Percentiles rank a stretch among this genome's conserved stretches.
Evolutionary conservation across 1,140 invertebrate species (phyloP).

Genomic region (Centruroides vittatus): DNA sequence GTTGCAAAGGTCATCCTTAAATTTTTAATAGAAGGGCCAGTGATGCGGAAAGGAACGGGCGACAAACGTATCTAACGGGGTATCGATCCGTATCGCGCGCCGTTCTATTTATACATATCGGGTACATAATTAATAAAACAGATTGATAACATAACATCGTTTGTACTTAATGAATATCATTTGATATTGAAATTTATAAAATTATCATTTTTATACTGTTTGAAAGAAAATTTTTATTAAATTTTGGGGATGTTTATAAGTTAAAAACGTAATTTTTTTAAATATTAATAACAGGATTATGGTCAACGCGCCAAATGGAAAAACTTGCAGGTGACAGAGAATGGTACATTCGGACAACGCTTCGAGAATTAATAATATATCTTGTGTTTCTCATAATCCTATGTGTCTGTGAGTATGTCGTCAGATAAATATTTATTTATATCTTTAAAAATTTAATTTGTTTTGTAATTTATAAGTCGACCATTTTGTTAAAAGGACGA

Average conservation of each 20-base stretch:
- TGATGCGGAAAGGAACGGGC: background rate
- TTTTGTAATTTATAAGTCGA: background rate
- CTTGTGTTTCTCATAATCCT: conserved; percentile 39
- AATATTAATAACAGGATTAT: conserved; percentile 5
- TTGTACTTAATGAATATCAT: too few relatives aligned
- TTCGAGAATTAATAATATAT: conserved; percentile 43
- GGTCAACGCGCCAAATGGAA: conserved; percentile 14
- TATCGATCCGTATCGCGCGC: background rate
- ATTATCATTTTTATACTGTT: too few relatives aligned
- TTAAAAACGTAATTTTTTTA: background rate
- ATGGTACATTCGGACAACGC: conserved; percentile 39
- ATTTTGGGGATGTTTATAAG: too few relatives aligned
- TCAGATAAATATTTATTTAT: background rate
- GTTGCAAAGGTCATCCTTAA: background rate
- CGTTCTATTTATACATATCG: too few relatives aligned
- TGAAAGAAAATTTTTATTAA: too few relatives aligned
- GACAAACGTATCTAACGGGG: background rate
- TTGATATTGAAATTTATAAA: too few relatives aligned
- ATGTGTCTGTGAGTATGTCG: conserved; percentile 37
- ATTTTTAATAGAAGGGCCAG: background rate
- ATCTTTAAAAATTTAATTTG: background rate
- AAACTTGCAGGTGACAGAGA: conserved; percentile 28
- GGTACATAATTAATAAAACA: too few relatives aligned
- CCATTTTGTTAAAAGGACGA: background rate
- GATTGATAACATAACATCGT: too few relatives aligned